Base-by-base conservation (phyloP, 2,888 invertebrate genomes). In the Pediacus dermestoides region DNA sequence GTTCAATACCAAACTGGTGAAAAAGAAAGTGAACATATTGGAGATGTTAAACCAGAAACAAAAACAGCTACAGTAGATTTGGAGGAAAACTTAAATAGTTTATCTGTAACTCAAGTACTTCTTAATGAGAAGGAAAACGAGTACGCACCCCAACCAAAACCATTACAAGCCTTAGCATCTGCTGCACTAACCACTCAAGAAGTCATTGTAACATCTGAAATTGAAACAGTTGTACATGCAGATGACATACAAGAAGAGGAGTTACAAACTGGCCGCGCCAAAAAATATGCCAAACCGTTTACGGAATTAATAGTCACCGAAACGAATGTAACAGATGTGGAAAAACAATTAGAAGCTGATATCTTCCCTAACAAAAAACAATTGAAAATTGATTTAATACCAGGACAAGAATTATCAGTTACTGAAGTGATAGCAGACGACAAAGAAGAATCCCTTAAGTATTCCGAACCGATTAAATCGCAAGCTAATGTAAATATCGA, bases 381-480 rank as follows among this genome's bases (percentile, higher is more conserved):
- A 15, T 74, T 74, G 2, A 65, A 71, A 36, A 57, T 76, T 21
- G 74, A 67, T 36, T 75, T 75, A 64, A 72, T 68, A 60, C 77
- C 73, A 67, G 77, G 67, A 58, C 75, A 81, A 69, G 67, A 79
- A 51, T 44, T 85, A 37, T 75, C 76, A 48, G 67, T 85, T 10
- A 80, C 76, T 6, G 79, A 81, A 69, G 58, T 76, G 2, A 50
- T 76, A 30, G 60, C 73, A 2, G 66, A 68, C 42, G 68, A 77
- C 30, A 74, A 65, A 60, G 79, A 78, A 71, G 64, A 68, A 64
- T 69, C 58, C 42, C 64, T 77, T 16, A 64, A 60, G 11, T 54
- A 62, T 43, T 57, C 70, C 48, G 55, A 55, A 37, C 68, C 71
- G n/a, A 58, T 65, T 34, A 60, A 68, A 47, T 70, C 68, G 22